A percentile compares a stretch with the other conserved stretches of the same genome.
These are phyloP conservation scores for Athalia circularis DNA, from an alignment of 2,888 invertebrate species.

Conservation along the genomic window DNA sequence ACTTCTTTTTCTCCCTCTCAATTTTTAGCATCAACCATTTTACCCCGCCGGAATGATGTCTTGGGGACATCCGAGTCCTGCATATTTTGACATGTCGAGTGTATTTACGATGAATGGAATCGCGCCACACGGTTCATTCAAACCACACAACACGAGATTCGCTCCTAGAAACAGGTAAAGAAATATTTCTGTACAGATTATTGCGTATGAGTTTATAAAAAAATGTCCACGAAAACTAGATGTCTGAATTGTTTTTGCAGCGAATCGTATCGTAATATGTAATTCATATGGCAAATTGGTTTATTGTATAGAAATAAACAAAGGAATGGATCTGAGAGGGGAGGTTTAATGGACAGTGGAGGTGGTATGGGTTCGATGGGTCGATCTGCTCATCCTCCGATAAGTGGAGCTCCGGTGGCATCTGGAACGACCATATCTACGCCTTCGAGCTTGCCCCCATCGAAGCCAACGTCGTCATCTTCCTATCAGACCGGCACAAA, in stretches of 20 bases:
- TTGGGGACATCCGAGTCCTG: constrained; percentile 74
- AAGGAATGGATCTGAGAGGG: constrained; percentile 69
- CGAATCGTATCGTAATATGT: no score
- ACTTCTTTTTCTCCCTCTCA: not conserved
- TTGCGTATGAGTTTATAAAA: constrained; percentile 7
- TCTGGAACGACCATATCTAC: constrained; percentile 60
- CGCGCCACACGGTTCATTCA: constrained; percentile 81
- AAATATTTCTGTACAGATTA: constrained; percentile 5
- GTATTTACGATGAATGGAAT: constrained; percentile 85
- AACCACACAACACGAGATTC: constrained; percentile 76
- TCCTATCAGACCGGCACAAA: constrained; percentile 65
- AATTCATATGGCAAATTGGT: no score
- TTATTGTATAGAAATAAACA: constrained; percentile 67
- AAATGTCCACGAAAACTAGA: not conserved
- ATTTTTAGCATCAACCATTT: constrained; percentile 78
- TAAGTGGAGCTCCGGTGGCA: constrained; percentile 57
- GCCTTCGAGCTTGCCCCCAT: constrained; percentile 66
- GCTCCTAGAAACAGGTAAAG: constrained; percentile 71
- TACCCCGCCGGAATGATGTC: constrained; percentile 79
- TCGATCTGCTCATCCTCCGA: constrained; percentile 66
- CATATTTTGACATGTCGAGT: constrained; percentile 82
- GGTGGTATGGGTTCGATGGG: constrained; percentile 64
- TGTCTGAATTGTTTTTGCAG: not conserved
- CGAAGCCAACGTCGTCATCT: constrained; percentile 62
- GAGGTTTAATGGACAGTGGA: constrained; percentile 56